phyloP scores from a whole-genome alignment of 2,888 invertebrate species.

The Tetrapedia diversipes region DNA sequence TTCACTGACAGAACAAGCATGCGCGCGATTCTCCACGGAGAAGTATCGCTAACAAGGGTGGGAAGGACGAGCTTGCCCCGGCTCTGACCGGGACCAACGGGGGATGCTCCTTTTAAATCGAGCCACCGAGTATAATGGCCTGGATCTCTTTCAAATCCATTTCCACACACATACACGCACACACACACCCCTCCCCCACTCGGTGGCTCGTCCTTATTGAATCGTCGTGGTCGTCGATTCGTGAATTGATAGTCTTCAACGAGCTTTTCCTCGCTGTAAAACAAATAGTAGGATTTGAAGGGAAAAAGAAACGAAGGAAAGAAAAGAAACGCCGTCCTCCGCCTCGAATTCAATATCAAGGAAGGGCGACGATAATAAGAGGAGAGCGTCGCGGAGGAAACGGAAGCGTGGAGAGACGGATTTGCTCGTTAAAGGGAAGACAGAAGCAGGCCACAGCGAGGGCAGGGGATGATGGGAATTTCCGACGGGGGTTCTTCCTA shows the following conservation, averaged over 20 bases:
- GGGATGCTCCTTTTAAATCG: slow-evolving; percentile 62
- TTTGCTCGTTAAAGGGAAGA: slow-evolving; percentile 39
- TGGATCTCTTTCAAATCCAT: slow-evolving; percentile 35
- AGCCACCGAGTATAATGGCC: slow-evolving; percentile 42
- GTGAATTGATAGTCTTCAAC: slow-evolving; percentile 7
- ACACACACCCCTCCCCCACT: too few relatives aligned
- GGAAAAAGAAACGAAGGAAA: too few relatives aligned
- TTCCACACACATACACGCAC: too few relatives aligned
- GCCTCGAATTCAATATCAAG: slow-evolving; percentile 3
- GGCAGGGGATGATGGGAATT: slow-evolving; percentile 48
- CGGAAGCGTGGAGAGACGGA: slow-evolving; percentile 45
- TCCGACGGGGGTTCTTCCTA: slow-evolving; percentile 57
- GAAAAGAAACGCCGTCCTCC: too few relatives aligned
- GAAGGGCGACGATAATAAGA: slow-evolving; percentile 35
- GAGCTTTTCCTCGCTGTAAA: not conserved
- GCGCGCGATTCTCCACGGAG: slow-evolving; percentile 80
- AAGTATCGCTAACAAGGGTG: slow-evolving; percentile 81
- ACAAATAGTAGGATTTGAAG: not conserved
- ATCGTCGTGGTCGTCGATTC: not conserved
- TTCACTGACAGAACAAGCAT: slow-evolving; percentile 81
- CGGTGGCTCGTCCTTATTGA: not conserved
- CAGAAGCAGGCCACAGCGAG: slow-evolving; percentile 11
- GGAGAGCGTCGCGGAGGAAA: slow-evolving; percentile 16
- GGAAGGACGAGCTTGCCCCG: slow-evolving; percentile 71
- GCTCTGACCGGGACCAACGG: slow-evolving; percentile 47